Conservation (phyloP, 2,888 invertebrate genomes). For the Strigamia transsilvanica region DNA sequence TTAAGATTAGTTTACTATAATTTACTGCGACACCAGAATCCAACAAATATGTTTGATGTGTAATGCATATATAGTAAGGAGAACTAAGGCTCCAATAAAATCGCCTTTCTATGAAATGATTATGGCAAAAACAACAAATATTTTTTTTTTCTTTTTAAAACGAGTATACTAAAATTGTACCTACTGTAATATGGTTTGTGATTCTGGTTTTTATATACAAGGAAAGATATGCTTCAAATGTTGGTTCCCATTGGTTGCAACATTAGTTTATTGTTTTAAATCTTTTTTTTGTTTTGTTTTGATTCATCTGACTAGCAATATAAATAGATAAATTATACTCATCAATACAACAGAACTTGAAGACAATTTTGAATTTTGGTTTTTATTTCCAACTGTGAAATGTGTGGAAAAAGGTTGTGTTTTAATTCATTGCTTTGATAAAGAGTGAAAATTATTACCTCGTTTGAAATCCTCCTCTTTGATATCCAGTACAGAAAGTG, state of each 20-base stretch:
- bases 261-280: neutral
- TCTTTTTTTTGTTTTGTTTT: neutral
- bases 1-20: neutral
- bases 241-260: neutral
- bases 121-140: neutral
- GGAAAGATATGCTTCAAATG: neutral
- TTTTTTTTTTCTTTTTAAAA: too few relatives aligned
- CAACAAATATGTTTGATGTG: neutral
- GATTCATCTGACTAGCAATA: neutral
- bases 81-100: neutral
- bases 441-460: conserved; percentile 6
- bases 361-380: conserved; percentile 9
- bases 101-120: neutral
- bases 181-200: neutral
- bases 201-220: neutral
- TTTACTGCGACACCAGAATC: neutral
- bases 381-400: neutral
- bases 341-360: neutral
- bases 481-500: conserved; percentile 33
- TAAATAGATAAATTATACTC: conserved; percentile 6
- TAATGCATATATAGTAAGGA: neutral
- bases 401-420: neutral
- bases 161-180: neutral
- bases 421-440: neutral
- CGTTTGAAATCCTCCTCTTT: conserved; percentile 6